Conservation (phyloP, 2,113 vertebrate genomes). For the Ancistrus triradiatus region DNA sequence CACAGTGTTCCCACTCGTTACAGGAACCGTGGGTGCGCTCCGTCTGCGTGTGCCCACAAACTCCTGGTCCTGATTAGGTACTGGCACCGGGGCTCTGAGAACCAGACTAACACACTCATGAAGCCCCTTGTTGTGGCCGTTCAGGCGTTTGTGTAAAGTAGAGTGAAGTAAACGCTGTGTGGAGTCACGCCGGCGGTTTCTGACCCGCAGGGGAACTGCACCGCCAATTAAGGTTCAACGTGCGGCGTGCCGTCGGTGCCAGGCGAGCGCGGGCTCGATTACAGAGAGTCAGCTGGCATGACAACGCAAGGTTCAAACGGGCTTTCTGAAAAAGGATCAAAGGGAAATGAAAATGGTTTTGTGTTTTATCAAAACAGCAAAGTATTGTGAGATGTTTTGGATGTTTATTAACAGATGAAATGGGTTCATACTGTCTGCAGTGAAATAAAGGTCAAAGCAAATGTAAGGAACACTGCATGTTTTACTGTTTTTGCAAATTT, state of each 20-base stretch:
- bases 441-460: too few species aligned
- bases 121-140: slow-evolving; percentile 31
- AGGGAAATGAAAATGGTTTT: too few species aligned
- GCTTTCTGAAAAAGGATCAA: too few species aligned
- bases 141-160: slow-evolving; percentile 9
- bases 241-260: neutral
- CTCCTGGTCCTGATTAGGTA: slow-evolving; percentile 26
- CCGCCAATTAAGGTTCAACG: neutral
- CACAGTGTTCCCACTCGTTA: neutral
- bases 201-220: slow-evolving; percentile 11
- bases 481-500: too few species aligned
- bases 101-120: slow-evolving; percentile 1
- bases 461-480: too few species aligned
- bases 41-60: slow-evolving; percentile 10
- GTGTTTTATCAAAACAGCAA: too few species aligned
- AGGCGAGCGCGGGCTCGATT: neutral
- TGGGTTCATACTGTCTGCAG: too few species aligned
- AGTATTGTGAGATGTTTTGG: too few species aligned
- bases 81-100: slow-evolving; percentile 28
- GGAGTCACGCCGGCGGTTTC: slow-evolving; percentile 18
- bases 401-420: too few species aligned
- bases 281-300: neutral
- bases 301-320: neutral
- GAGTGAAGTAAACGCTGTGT: slow-evolving; percentile 14
- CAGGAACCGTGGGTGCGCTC: neutral